Conservation (phyloP, 2,797 vertebrate species). For the Huso huso region DNA sequence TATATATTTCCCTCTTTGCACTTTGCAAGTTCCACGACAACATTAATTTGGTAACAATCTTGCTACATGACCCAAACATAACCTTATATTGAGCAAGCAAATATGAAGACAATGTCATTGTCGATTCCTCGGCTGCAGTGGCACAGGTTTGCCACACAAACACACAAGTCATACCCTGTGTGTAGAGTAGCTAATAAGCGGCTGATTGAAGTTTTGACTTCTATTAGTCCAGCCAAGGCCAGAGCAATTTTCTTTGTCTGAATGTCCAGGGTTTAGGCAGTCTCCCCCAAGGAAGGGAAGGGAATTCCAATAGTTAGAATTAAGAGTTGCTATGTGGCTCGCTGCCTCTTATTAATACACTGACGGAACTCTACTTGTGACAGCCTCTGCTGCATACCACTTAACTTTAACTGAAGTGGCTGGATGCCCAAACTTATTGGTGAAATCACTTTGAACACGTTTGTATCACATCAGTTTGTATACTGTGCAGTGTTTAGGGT, state of each 20-base stretch:
- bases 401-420: too few species aligned
- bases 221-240: slow-evolving; percentile 43
- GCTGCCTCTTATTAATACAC: background rate
- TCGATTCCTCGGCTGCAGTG: slow-evolving; percentile 36
- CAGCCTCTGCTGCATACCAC: too few species aligned
- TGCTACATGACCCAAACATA: slow-evolving; percentile 46
- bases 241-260: slow-evolving; percentile 38
- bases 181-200: slow-evolving; percentile 37
- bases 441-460: too few species aligned
- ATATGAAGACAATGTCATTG: slow-evolving; percentile 34
- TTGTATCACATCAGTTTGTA: too few species aligned
- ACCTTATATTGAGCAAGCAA: slow-evolving; percentile 51
- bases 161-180: slow-evolving; percentile 26
- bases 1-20: background rate
- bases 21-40: slow-evolving; percentile 40
- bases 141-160: slow-evolving; percentile 41
- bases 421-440: too few species aligned
- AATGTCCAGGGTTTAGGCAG: too few species aligned
- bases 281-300: background rate
- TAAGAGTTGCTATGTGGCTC: too few species aligned
- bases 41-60: slow-evolving; percentile 53
- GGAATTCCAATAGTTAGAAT: slow-evolving; percentile 32
- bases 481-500: too few species aligned
- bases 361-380: too few species aligned
- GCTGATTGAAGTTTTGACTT: slow-evolving; percentile 56